phyloP scores from a whole-genome alignment of 2,113 vertebrate species.

The Chlamydotis undulata region DNA sequence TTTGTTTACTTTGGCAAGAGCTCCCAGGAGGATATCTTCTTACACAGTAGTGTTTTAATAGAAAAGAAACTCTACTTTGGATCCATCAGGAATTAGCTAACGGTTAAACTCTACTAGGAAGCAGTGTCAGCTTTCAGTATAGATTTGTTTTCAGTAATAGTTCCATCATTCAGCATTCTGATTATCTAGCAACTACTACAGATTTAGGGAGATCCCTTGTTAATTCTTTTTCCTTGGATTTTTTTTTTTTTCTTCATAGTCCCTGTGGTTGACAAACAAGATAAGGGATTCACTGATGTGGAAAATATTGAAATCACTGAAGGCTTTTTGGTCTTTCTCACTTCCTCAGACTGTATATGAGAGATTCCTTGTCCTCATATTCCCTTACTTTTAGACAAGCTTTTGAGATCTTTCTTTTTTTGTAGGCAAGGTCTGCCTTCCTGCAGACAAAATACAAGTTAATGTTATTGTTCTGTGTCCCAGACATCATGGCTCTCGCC shows the following conservation, averaged over 20 bases:
- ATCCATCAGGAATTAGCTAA: background rate
- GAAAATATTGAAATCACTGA: slow-evolving; percentile 50
- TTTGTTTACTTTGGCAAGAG: background rate
- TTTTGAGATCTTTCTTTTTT: slow-evolving; percentile 6
- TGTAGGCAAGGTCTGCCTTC: background rate
- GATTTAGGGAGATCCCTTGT: slow-evolving; percentile 2
- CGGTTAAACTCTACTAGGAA: background rate
- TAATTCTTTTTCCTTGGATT: background rate
- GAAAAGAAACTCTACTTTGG: background rate
- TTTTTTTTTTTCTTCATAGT: background rate
- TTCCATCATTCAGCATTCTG: background rate
- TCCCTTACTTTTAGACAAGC: slow-evolving; percentile 5
- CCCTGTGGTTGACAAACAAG: slow-evolving; percentile 31
- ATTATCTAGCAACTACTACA: background rate
- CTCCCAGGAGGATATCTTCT: background rate
- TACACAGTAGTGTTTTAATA: background rate
- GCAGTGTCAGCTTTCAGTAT: background rate
- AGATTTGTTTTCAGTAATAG: slow-evolving; percentile 14
- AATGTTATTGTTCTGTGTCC: background rate
- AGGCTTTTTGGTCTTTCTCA: slow-evolving; percentile 32
- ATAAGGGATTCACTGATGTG: slow-evolving; percentile 17
- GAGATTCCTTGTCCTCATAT: slow-evolving; percentile 10
- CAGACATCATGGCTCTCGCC: background rate
- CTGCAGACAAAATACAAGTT: background rate
- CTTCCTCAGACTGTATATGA: background rate